A percentile compares a stretch with the other conserved stretches of the same genome.
These are phyloP conservation scores for Tenthredo scrophulariae DNA, from an alignment of 2,888 invertebrate species.

Conservation along the genomic window DNA sequence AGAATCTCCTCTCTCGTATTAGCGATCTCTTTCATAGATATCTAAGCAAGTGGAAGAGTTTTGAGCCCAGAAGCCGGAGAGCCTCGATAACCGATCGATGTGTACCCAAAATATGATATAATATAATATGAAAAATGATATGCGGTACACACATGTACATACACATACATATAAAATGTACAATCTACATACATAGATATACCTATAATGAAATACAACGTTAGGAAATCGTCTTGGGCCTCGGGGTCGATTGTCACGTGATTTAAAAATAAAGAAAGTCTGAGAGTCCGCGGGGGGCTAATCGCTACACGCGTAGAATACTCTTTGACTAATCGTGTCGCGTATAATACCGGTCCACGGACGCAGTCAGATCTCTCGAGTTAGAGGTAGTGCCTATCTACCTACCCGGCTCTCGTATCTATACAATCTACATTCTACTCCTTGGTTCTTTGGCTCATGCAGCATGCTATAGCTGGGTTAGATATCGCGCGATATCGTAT, in stretches of 20 bases:
- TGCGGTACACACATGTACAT: neutral
- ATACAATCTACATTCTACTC: constrained; percentile 45
- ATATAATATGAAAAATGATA: neutral
- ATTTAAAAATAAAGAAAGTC: constrained; percentile 48
- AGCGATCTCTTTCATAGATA: neutral
- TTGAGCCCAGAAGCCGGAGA: neutral
- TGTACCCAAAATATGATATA: constrained; percentile 8
- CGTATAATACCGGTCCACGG: constrained; percentile 49
- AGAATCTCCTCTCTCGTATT: neutral
- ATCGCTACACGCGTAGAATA: constrained; percentile 53
- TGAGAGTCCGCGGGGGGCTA: constrained; percentile 49
- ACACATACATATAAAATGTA: neutral
- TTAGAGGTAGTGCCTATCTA: neutral
- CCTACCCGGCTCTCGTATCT: constrained; percentile 13
- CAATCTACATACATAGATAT: neutral
- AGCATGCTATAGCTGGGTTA: neutral
- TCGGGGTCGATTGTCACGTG: constrained; percentile 39
- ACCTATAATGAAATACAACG: constrained; percentile 21
- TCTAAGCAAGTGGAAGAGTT: neutral
- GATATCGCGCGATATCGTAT: constrained; percentile 16
- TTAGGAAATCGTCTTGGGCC: constrained; percentile 19
- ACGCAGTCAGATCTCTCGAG: constrained; percentile 34
- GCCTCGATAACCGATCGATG: no score
- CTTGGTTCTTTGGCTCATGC: neutral
- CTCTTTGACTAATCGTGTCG: constrained; percentile 53